Evolutionary conservation across 1,140 invertebrate genomes (phyloP).

Genomic region (Zeugodacus cucurbitae): DNA sequence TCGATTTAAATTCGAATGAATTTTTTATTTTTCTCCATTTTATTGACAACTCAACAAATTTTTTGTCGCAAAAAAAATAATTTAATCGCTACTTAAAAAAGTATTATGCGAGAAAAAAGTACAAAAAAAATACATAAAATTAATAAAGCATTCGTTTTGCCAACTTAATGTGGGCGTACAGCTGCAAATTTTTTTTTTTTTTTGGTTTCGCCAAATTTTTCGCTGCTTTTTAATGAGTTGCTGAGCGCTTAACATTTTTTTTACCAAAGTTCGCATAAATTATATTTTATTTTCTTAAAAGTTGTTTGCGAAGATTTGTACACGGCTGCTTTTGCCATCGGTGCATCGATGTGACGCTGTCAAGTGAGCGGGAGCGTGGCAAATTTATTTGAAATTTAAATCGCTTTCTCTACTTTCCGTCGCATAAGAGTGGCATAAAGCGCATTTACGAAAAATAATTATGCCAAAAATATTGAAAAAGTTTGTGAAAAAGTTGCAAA

Average conservation of each 20-base stretch:
- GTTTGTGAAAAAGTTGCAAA: neutral
- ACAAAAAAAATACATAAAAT: neutral
- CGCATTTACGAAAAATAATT: no score
- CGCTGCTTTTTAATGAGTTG: neutral
- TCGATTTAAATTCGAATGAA: conserved; percentile 12
- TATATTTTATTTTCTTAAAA: neutral
- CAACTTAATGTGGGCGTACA: neutral
- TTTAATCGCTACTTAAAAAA: neutral
- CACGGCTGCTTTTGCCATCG: neutral
- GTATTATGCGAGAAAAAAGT: neutral
- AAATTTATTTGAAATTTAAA: conserved; percentile 9
- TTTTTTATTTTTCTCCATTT: neutral
- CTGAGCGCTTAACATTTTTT: neutral
- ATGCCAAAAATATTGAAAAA: neutral
- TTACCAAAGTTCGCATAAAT: neutral
- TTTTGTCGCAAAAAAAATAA: neutral
- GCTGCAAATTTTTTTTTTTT: neutral
- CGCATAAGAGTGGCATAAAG: neutral
- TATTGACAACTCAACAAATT: neutral
- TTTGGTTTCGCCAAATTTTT: neutral
- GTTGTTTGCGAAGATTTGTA: neutral
- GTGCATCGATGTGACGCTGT: neutral
- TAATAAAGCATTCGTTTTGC: neutral
- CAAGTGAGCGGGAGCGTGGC: neutral
- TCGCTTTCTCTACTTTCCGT: neutral